Percentiles rank a stretch among this genome's conserved stretches.
Evolutionary conservation across 30 jellyfish, hydroid and myxozoan species (phyloP).

Genomic region (Aurelia aurita): DNA sequence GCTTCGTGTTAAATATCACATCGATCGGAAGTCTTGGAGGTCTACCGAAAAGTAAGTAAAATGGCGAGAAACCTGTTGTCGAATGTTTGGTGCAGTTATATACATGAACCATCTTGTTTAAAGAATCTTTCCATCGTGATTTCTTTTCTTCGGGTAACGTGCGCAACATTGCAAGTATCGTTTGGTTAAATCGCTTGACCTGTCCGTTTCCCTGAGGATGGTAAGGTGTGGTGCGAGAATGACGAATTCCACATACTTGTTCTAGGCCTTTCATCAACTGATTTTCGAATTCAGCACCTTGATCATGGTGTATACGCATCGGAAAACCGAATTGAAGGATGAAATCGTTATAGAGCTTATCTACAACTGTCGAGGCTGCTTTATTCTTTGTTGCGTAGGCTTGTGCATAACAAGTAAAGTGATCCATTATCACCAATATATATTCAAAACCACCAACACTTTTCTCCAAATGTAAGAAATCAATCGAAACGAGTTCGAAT

Average conservation of each 20-base stretch:
- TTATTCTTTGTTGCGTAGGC: slow-evolving; percentile 57
- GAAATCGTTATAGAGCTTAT: slow-evolving; percentile 25
- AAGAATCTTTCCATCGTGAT: too few relatives aligned
- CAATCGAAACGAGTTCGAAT: slow-evolving; percentile 33
- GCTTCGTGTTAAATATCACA: neutral
- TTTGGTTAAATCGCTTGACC: slow-evolving; percentile 18
- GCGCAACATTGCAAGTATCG: slow-evolving; percentile 35
- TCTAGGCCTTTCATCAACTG: slow-evolving; percentile 13
- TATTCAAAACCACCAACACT: too few relatives aligned
- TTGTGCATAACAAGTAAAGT: too few relatives aligned
- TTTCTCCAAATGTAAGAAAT: slow-evolving; percentile 33
- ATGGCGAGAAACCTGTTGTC: too few relatives aligned
- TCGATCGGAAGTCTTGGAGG: slow-evolving; percentile 1
- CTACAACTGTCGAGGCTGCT: slow-evolving; percentile 51
- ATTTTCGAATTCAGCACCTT: slow-evolving; percentile 49
- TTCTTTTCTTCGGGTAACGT: too few relatives aligned
- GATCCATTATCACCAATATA: too few relatives aligned
- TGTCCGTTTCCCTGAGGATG: slow-evolving; percentile 48
- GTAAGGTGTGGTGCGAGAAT: slow-evolving; percentile 32
- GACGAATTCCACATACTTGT: slow-evolving; percentile 12
- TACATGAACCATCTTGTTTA: too few relatives aligned
- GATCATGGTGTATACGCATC: slow-evolving; percentile 44
- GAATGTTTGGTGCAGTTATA: too few relatives aligned
- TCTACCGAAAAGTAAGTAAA: slow-evolving; percentile 36
- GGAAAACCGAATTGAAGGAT: slow-evolving; percentile 42